Base-by-base conservation (phyloP, 2,797 vertebrate genomes). In the Protonibea diacanthus region DNA sequence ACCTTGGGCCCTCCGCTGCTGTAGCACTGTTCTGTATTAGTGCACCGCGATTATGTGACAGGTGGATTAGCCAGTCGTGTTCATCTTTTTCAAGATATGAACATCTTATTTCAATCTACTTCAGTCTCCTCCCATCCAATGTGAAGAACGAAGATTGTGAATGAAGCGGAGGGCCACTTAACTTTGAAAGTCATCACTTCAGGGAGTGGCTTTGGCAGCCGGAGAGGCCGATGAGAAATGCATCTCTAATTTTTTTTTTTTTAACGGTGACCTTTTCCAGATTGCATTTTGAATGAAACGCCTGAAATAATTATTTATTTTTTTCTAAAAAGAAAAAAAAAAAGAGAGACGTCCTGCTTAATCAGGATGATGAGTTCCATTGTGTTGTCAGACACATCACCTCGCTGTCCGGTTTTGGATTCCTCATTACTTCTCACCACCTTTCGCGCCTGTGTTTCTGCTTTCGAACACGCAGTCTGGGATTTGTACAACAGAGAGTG, bases 111-210 rank as follows among this genome's bases (percentile, higher is more conserved):
- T 12, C 47, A 70, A 61, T 71, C 80, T 77, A 42, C 65, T 68
- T 45, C 23, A 79, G 83, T 74, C 72, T 74, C 71, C 29, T 20
- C 56, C 70, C 70, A 68, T 74, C 62, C 71, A 57, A 51, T 68
- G 74, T 48, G 55, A 74, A 77, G 71, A 83, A 71, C 53, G 20
- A 64, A 55, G 71, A 76, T 82, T 76, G 65, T 58, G 48, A 88
- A 61, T 33, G 66, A 71, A 47, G 63, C 25, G 6, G 52, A 60
- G 74, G 49, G 59, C 59, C 71, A 79, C 71, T 84, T 79, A 71
- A 88, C 82, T 82, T 72, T 83, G 67, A 87, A 86, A 91, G 82
- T 80, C 71, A 87, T 88, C 75, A 78, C 82, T 81, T 83, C 38
- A 56, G 62, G 71, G 79, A 82, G 78, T 42, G 53, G 56, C 78